Percentiles rank a stretch among this genome's conserved stretches.
Conservation (phyloP, 2,113 vertebrate species). For the Dasypus novemcinctus region DNA sequence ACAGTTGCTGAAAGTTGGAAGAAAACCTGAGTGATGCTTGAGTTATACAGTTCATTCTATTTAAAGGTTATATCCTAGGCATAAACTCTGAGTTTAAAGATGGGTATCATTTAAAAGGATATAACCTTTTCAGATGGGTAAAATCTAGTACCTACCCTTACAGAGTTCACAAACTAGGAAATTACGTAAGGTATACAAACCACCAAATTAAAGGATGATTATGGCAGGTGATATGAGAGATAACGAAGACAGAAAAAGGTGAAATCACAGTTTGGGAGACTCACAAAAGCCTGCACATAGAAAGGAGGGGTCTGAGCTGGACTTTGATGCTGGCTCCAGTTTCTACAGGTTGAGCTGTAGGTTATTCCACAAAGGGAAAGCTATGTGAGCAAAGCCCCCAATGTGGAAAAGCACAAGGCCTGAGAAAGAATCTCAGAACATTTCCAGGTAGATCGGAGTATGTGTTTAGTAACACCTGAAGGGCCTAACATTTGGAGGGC, state of each 20-base stretch:
- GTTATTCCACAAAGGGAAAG: neutral
- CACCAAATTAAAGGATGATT: neutral
- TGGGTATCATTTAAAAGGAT: too few relatives aligned
- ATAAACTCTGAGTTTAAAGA: too few relatives aligned
- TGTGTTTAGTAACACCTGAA: accelerated
- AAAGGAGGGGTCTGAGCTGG: neutral
- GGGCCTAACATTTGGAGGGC: neutral
- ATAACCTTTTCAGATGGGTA: too few relatives aligned
- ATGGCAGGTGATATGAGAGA: neutral
- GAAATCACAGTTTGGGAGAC: neutral
- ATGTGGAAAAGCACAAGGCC: neutral
- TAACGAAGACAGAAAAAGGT: neutral
- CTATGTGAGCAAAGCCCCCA: neutral
- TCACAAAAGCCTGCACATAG: neutral
- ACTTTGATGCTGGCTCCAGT: neutral
- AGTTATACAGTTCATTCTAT: neutral
- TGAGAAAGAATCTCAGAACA: neutral
- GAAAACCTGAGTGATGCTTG: conserved; percentile 28
- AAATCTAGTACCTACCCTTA: neutral
- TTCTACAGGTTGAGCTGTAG: neutral
- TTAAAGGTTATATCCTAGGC: neutral
- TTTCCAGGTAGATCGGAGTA: neutral
- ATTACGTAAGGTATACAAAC: neutral
- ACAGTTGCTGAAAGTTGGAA: conserved; percentile 35
- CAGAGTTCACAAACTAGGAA: neutral